These are phyloP conservation scores for Synanthedon myopaeformis DNA, from an alignment of 2,888 invertebrate genomes.

Conservation along the genomic window DNA sequence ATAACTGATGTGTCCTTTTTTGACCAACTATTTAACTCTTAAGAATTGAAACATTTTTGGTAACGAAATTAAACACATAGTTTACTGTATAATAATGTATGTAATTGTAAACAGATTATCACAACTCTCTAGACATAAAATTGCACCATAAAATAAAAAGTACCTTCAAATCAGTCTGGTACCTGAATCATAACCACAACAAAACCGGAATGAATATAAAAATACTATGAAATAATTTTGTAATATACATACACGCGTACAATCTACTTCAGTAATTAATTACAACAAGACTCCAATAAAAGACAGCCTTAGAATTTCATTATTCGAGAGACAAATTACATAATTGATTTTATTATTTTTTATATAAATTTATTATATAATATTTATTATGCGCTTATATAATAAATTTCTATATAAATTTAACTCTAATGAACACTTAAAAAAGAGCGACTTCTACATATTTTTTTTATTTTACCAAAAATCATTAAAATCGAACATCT, in stretches of 20 bases:
- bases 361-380: no score
- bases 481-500: conserved; percentile 51
- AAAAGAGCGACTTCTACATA: conserved; percentile 42
- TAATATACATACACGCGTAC: conserved; percentile 44
- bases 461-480: conserved; percentile 14
- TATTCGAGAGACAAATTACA: conserved; percentile 40
- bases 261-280: conserved; percentile 48
- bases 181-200: conserved; percentile 60
- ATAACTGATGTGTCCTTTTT: no score
- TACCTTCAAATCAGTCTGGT: conserved; percentile 71
- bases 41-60: not conserved
- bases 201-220: conserved; percentile 67
- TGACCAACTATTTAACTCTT: no score
- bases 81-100: conserved; percentile 60
- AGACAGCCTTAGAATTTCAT: conserved; percentile 41
- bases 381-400: conserved; percentile 30
- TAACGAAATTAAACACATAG: conserved; percentile 8
- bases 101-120: conserved; percentile 70
- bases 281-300: conserved; percentile 50
- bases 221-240: conserved; percentile 69
- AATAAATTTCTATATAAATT: conserved; percentile 18
- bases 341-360: conserved; percentile 20
- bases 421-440: conserved; percentile 67
- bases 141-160: conserved; percentile 69
- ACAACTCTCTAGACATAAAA: conserved; percentile 69